A percentile compares a stretch with the other conserved stretches of the same genome.
Conservation (phyloP, 2,113 vertebrate genomes). For the Cyprinus carpio region DNA sequence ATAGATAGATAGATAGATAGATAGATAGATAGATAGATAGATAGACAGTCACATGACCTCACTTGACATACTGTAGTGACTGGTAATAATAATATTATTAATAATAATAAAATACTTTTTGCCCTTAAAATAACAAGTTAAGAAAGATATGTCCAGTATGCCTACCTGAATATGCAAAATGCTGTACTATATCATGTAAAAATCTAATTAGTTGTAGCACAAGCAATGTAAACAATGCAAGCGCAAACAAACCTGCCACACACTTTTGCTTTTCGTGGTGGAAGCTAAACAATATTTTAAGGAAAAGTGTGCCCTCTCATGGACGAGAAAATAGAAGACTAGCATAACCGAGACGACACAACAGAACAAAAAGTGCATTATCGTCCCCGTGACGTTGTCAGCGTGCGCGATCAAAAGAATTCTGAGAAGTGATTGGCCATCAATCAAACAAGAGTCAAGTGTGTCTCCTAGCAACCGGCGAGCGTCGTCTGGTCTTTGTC, state of each 20-base stretch:
- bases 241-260: neutral
- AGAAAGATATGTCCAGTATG: neutral
- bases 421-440: neutral
- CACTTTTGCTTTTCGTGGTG: neutral
- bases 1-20: neutral
- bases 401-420: neutral
- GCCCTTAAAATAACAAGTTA: neutral
- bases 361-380: neutral
- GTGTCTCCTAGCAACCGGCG: constrained; percentile 34
- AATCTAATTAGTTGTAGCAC: neutral
- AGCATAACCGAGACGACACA: neutral
- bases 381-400: neutral
- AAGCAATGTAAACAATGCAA: neutral
- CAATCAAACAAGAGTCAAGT: constrained; percentile 10
- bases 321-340: neutral
- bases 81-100: neutral
- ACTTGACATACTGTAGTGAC: too few species aligned
- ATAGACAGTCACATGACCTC: neutral
- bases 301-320: constrained; percentile 41
- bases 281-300: neutral
- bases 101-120: neutral
- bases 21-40: constrained; percentile 11
- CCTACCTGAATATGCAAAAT: neutral
- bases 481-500: neutral
- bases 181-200: neutral